A percentile compares a stretch with the other conserved stretches of the same genome.
Evolutionary conservation across 2,888 invertebrate species (phyloP).

Genomic region (Leptopilina syphax): DNA sequence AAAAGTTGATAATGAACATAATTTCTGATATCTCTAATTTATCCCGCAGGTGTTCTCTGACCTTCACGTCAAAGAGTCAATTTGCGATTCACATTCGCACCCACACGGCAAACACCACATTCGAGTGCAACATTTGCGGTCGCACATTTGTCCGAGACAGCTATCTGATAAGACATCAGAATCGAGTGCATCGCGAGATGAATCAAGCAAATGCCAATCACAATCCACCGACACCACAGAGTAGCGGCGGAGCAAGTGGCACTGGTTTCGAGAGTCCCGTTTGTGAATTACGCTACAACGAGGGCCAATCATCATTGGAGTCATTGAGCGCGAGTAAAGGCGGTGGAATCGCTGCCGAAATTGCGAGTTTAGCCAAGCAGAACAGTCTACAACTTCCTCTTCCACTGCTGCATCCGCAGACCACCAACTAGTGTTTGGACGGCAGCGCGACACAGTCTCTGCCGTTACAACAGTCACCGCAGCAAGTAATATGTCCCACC

Average conservation of each 20-base stretch:
- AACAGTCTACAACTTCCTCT: constrained; percentile 75
- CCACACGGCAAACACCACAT: constrained; percentile 84
- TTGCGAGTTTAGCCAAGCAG: constrained; percentile 74
- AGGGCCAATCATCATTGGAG: constrained; percentile 74
- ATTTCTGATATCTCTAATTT: neutral
- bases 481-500: constrained; percentile 68
- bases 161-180: constrained; percentile 87
- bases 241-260: constrained; percentile 70
- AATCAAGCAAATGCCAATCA: constrained; percentile 72
- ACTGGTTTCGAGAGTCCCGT: constrained; percentile 75
- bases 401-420: constrained; percentile 75
- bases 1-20: too few relatives aligned
- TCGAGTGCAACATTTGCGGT: constrained; percentile 86
- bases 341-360: constrained; percentile 72
- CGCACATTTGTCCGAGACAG: constrained; percentile 87
- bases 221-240: constrained; percentile 74
- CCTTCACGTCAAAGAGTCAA: constrained; percentile 86
- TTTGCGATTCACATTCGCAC: constrained; percentile 87
- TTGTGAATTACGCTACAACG: constrained; percentile 75
- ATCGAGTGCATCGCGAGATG: constrained; percentile 83
- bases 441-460: constrained; percentile 69
- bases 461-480: constrained; percentile 60
- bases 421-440: constrained; percentile 76
- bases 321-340: constrained; percentile 68
- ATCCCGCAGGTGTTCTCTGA: constrained; percentile 80